phyloP scores from a whole-genome alignment of 1,140 invertebrate genomes.

The Leptinotarsa undecemlineata region DNA sequence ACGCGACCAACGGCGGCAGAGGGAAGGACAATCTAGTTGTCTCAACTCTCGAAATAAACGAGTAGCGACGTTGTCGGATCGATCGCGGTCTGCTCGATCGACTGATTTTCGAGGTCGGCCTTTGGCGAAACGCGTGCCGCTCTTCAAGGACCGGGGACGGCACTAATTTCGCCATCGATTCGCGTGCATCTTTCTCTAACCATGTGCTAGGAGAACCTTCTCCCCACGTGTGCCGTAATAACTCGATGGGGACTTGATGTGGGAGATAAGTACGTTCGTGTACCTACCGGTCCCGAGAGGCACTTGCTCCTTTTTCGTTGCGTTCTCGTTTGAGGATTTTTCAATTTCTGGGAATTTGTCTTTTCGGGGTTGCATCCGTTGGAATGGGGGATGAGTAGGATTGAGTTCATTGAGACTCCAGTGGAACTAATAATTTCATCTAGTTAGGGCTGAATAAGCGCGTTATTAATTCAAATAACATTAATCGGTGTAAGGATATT shows the following conservation, averaged over 20 bases:
- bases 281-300: background rate
- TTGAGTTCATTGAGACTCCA: too few relatives aligned
- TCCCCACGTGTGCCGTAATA: conserved; percentile 4
- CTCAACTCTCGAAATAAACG: conserved; percentile 14
- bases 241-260: conserved; percentile 1
- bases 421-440: too few relatives aligned
- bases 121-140: conserved; percentile 11
- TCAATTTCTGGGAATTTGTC: too few relatives aligned
- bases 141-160: background rate
- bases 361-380: too few relatives aligned
- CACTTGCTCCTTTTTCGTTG: background rate
- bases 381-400: too few relatives aligned
- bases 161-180: conserved; percentile 15
- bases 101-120: background rate
- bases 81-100: background rate
- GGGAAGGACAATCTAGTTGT: conserved; percentile 15
- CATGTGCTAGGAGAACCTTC: conserved; percentile 5
- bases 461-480: too few relatives aligned
- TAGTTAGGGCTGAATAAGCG: too few relatives aligned
- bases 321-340: background rate
- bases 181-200: conserved; percentile 11
- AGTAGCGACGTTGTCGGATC: conserved; percentile 12
- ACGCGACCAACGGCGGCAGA: background rate
- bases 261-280: conserved; percentile 1
- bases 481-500: too few relatives aligned